Evolutionary conservation across 2,113 vertebrate species (phyloP).

Genomic region (Columba livia): DNA sequence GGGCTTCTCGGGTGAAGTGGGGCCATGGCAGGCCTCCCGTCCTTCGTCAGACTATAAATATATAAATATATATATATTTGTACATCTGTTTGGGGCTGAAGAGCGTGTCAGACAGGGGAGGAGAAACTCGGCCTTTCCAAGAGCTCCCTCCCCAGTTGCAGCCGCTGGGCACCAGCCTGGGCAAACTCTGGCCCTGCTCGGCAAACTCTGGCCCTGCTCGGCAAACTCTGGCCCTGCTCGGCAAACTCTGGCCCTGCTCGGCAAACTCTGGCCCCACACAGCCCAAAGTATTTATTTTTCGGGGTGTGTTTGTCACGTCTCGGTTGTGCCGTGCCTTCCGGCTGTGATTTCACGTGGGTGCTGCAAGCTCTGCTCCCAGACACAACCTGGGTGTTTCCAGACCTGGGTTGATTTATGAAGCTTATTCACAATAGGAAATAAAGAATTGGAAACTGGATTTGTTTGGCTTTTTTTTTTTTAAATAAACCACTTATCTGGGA

Average conservation of each 20-base stretch:
- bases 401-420: neutral
- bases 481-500: neutral
- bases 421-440: neutral
- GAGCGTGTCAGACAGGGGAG: neutral
- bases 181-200: no score
- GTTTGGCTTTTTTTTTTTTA: neutral
- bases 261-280: no score
- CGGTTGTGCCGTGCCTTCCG: accelerated
- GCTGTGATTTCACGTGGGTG: accelerated
- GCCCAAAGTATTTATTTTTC: neutral
- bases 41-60: neutral
- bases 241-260: no score
- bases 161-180: neutral
- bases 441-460: neutral
- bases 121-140: neutral
- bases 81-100: neutral
- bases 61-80: no score
- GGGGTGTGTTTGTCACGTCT: neutral
- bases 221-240: no score
- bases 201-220: no score
- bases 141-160: no score
- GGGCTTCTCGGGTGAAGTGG: neutral
- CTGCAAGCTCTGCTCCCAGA: neutral
- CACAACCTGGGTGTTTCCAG: neutral
- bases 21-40: neutral